phyloP scores from a whole-genome alignment of 2,797 vertebrate genomes.

The Argyrosomus regius region DNA sequence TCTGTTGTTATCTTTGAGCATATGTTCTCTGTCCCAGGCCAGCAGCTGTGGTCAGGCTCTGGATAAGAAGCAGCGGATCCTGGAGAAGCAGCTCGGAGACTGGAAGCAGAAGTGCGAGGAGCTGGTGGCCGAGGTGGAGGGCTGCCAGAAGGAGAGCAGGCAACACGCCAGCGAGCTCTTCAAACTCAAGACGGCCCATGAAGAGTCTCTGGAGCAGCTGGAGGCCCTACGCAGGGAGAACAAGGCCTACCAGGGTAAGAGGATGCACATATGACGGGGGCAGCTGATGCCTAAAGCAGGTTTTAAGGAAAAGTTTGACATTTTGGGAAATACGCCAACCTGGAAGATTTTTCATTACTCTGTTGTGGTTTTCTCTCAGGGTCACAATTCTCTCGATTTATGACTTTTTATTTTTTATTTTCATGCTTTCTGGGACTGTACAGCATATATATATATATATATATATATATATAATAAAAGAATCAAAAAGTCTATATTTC shows the following conservation, averaged over 20 bases:
- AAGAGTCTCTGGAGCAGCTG: slow-evolving; percentile 86
- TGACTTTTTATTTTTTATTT: no score
- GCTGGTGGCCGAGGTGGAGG: slow-evolving; percentile 85
- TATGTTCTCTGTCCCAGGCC: slow-evolving; percentile 71
- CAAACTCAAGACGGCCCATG: slow-evolving; percentile 86
- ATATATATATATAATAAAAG: no score
- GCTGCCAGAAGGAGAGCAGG: slow-evolving; percentile 88
- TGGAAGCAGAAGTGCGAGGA: slow-evolving; percentile 89
- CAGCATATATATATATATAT: no score
- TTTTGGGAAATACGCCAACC: background rate
- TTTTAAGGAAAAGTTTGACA: background rate
- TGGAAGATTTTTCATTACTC: no score
- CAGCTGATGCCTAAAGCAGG: background rate
- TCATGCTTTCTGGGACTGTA: no score
- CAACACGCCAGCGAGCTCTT: slow-evolving; percentile 86
- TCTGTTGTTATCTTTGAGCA: background rate
- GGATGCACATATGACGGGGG: rapidly evolving
- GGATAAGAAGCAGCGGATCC: slow-evolving; percentile 88
- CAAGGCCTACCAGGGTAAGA: slow-evolving; percentile 86
- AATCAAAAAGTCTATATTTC: no score
- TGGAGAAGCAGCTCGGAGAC: slow-evolving; percentile 89
- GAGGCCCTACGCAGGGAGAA: slow-evolving; percentile 85
- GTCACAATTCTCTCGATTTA: no score
- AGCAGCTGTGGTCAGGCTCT: slow-evolving; percentile 80
- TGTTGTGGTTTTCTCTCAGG: no score